Base-by-base conservation (phyloP, 2,888 invertebrate genomes). In the Thyatira batis region DNA sequence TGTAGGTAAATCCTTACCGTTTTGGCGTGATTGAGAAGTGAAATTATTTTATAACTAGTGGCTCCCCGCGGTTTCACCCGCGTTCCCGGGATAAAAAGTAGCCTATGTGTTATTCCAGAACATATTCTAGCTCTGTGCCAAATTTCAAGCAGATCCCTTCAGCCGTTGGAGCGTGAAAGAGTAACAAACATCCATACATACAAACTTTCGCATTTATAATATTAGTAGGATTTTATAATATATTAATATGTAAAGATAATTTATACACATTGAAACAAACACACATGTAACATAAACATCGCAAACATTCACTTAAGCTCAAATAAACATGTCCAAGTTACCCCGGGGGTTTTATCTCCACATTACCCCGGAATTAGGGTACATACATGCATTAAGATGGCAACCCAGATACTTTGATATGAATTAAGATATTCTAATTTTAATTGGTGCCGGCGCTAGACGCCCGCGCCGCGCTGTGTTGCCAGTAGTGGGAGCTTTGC, bases 381-480 rank as follows among this genome's bases (percentile, higher is more conserved):
- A 88, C 80, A 76, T 78, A 80, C 87, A 85, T 84, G 80, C 88
- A 88, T 91, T 90, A 90, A 91, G 91, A 91, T 91, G 86, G 88
- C 85, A 92, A 87, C 90, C 89, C 90, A 76, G 92, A 91, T 90
- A 88, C 84, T 86, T 85, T 82, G 94, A 94, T 94, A 93, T 93
- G 93, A 94, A 94, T 94, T 94, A 94, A 94, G 94, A 94, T 94
- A 94, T 94, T 94, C 94, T 94, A 94, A 94, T 94, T 94, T 89
- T 92, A 92, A 92, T 88, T 90, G 92, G 75, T 63, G 48, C 71
- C 62, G 53, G 64, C 64, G 63, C 57, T 73, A 73, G 67, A 71
- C 67, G 53, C 60, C 60, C 64, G 63, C 57, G 72, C 73, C 66
- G 70, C 67, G 53, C 60, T 60, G 71, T 78, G 76, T 73, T 75